Evolutionary conservation across 1,140 invertebrate species (phyloP).

Genomic region (Elymnias hypermnestra): DNA sequence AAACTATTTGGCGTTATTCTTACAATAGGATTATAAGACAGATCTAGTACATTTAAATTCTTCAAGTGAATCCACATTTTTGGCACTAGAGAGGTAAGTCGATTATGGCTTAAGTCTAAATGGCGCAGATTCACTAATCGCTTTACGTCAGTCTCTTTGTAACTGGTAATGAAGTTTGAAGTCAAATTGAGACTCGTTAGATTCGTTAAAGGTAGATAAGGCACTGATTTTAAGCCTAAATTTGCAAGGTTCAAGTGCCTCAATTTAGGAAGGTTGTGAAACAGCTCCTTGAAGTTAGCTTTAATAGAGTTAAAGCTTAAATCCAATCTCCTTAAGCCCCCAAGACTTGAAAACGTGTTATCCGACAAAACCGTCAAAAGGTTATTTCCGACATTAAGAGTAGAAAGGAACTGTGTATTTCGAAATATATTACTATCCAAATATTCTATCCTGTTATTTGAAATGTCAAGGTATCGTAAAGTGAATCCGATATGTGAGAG

Average conservation of each 20-base stretch:
- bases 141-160: constrained; percentile 79
- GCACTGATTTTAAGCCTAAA: constrained; percentile 84
- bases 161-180: constrained; percentile 81
- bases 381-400: constrained; percentile 87
- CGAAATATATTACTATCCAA: constrained; percentile 92
- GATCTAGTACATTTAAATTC: constrained; percentile 78
- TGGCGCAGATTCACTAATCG: constrained; percentile 79
- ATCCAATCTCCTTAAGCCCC: constrained; percentile 85
- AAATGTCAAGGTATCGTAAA: constrained; percentile 85
- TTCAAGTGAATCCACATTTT: constrained; percentile 77
- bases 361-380: constrained; percentile 90
- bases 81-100: constrained; percentile 79
- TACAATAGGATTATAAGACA: constrained; percentile 81
- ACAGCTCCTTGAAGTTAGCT: constrained; percentile 93
- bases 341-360: constrained; percentile 90
- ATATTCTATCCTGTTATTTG: constrained; percentile 89
- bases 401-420: constrained; percentile 86
- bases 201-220: constrained; percentile 83
- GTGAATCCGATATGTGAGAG: constrained; percentile 86
- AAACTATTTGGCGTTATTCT: constrained; percentile 74
- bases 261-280: constrained; percentile 89
- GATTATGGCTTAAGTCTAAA: constrained; percentile 82
- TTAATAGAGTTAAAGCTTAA: constrained; percentile 87
- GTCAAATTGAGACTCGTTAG: constrained; percentile 86
- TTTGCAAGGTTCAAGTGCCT: constrained; percentile 84